Conservation (phyloP, 1,140 invertebrate species). For the Teleogryllus occipitalis region DNA sequence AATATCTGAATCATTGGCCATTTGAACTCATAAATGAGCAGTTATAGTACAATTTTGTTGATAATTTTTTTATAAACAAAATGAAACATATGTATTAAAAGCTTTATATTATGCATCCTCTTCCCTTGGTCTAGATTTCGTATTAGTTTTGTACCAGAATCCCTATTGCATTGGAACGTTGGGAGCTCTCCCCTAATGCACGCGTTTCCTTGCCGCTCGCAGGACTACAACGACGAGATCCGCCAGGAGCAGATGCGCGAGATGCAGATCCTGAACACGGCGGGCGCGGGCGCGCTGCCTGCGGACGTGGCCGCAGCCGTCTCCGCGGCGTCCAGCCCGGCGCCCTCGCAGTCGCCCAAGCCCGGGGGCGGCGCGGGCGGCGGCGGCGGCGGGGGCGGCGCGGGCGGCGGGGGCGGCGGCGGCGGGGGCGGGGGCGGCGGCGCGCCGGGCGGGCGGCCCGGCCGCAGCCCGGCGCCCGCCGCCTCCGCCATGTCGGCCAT, state of each 20-base stretch:
- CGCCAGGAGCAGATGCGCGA: constrained; percentile 77
- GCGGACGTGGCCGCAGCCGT: constrained; percentile 7
- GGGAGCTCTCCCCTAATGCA: too few species aligned
- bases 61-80: too few species aligned
- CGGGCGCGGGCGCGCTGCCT: constrained; percentile 17
- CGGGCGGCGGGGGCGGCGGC: constrained; percentile 26
- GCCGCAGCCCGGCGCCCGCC: constrained; percentile 31
- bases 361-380: neutral
- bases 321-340: constrained; percentile 3
- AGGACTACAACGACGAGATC: constrained; percentile 81
- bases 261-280: constrained; percentile 60
- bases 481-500: neutral
- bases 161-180: too few species aligned
- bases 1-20: too few species aligned
- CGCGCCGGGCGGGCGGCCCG: constrained; percentile 22
- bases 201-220: constrained; percentile 9
- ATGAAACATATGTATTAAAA: too few species aligned
- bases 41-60: too few species aligned
- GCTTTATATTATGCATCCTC: too few species aligned
- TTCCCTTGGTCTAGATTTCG: too few species aligned
- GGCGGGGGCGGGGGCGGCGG: constrained; percentile 20
- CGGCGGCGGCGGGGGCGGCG: constrained; percentile 30
- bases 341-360: constrained; percentile 22
- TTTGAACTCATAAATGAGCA: too few species aligned
- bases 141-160: too few species aligned